phyloP scores from a whole-genome alignment of 1,140 invertebrate genomes.

The Propsilocerus akamusi region DNA sequence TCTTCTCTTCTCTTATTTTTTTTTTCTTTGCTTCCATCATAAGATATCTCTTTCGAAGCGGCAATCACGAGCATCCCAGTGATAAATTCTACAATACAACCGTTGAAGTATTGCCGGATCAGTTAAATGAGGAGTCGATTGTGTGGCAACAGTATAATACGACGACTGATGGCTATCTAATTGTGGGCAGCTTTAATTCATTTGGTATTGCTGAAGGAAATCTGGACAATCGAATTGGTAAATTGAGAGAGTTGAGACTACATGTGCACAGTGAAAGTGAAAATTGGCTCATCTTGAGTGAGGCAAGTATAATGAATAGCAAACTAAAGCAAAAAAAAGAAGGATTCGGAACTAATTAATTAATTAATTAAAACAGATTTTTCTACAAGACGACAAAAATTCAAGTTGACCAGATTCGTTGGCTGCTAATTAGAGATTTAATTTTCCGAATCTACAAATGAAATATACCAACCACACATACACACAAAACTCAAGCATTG shows the following conservation, averaged over 20 bases:
- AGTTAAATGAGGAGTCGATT: conserved; percentile 18
- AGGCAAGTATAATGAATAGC: conserved; percentile 36
- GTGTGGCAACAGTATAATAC: conserved; percentile 29
- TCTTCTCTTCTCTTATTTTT: background rate
- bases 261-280: conserved; percentile 62
- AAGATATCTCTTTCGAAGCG: conserved; percentile 79
- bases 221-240: conserved; percentile 43
- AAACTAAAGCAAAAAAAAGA: too few species aligned
- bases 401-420: background rate
- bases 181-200: conserved; percentile 56
- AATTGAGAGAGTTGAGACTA: conserved; percentile 49
- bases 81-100: conserved; percentile 83
- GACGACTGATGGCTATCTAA: conserved; percentile 49
- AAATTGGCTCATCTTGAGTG: conserved; percentile 80
- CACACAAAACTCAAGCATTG: too few species aligned
- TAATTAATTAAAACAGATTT: too few species aligned
- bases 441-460: too few species aligned
- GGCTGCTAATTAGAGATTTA: too few species aligned
- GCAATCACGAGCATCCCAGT: conserved; percentile 77
- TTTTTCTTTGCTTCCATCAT: conserved; percentile 7
- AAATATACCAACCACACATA: too few species aligned
- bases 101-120: conserved; percentile 56
- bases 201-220: conserved; percentile 59
- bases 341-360: too few species aligned
- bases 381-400: background rate